Evolutionary conservation across 1,140 invertebrate species (phyloP).

Genomic region (Pseudomyrmex sp.): DNA sequence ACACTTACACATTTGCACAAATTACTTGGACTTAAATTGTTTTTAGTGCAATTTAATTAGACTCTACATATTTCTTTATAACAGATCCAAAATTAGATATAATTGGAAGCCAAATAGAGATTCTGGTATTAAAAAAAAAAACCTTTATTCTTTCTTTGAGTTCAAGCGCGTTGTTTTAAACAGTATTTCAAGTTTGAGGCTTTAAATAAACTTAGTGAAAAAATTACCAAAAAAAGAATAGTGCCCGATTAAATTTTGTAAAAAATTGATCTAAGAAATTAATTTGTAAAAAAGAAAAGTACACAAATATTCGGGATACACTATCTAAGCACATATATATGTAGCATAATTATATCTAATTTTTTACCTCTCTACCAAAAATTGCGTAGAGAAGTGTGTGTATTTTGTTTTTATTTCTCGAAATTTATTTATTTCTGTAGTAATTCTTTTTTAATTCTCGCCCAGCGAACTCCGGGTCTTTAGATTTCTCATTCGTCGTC

Average conservation of each 20-base stretch:
- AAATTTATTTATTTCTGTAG: constrained; percentile 10
- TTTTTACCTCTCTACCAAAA: not conserved
- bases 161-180: not conserved
- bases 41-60: too few relatives aligned
- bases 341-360: not conserved
- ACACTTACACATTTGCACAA: too few relatives aligned
- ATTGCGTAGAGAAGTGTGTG: not conserved
- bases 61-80: too few relatives aligned
- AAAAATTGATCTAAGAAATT: not conserved
- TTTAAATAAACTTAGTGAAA: not conserved
- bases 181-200: not conserved
- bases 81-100: not conserved
- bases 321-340: constrained; percentile 1
- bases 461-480: too few relatives aligned
- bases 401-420: not conserved
- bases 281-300: not conserved
- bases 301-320: not conserved
- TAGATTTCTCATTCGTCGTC: too few relatives aligned
- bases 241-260: constrained; percentile 4
- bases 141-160: not conserved
- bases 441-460: not conserved
- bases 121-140: not conserved
- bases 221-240: not conserved
- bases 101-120: constrained; percentile 2
- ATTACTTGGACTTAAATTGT: too few relatives aligned